Base-by-base conservation (phyloP, 2,113 vertebrate genomes). In the Brienomyrus longianalis region DNA sequence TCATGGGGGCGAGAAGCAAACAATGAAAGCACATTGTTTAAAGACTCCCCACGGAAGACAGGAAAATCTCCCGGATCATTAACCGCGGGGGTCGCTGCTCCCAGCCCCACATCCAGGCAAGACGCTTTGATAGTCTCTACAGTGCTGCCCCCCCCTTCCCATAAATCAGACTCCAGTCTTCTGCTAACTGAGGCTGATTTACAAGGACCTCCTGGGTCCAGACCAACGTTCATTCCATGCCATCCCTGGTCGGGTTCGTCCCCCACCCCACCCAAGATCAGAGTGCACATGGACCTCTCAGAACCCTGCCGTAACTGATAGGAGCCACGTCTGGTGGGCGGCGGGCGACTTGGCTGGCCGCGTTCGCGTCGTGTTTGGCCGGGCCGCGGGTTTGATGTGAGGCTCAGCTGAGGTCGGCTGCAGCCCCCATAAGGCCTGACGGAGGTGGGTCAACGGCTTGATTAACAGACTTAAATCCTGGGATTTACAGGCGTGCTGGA, bases 111-210 rank as follows among this genome's bases (percentile, higher is more conserved):
- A 89, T 95, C 92, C 90, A 93, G 0, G 3, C 86, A 92, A 45
- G 91, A 84, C 91, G 66, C 84, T 92, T 95, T 93, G 88, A 92
- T 94, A 93, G 95, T 89, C 62, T 90, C 89, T 94, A 93, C 91
- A 95, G 93, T 94, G 62, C 62, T 3, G 8, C 59, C 8, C 62
- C 3, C 59, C 95, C 95, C 94, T 93, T 91, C 92, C 91, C 91
- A 94, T 94, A 96, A 96, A 96, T 96, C 95, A 96, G 93, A 27
- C 70, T 94, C 96, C 95, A 95, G 94, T 89, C 43, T 77, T 90
- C 90, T 94, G 91, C 93, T 95, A 96, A 96, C 91, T 92, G 95
- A 93, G 89, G 93, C 94, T 96, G 96, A 96, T 96, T 97, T 96
- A 97, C 89, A 92, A 94, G 93, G 91, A 93, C 94, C 95, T 94